A percentile compares a stretch with the other conserved stretches of the same genome.
Conservation (phyloP, 2,797 vertebrate species). For the Saxicola maurus region DNA sequence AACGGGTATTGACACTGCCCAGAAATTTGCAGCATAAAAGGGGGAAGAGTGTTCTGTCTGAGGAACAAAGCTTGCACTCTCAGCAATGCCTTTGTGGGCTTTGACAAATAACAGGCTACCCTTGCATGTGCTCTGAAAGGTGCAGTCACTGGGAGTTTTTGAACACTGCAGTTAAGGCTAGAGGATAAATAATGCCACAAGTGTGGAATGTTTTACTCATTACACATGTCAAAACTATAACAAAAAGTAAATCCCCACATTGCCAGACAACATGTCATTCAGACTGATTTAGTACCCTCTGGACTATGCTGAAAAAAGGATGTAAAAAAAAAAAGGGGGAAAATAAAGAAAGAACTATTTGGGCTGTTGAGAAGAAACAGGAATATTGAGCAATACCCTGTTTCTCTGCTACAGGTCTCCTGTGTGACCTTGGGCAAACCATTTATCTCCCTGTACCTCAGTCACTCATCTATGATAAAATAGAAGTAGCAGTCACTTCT, state of each 20-base stretch:
- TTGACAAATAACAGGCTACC: constrained; percentile 35
- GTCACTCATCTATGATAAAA: constrained; percentile 44
- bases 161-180: constrained; percentile 10
- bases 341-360: background rate
- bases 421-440: constrained; percentile 27
- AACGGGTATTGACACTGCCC: constrained; percentile 34
- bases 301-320: background rate
- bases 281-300: background rate
- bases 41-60: constrained; percentile 16
- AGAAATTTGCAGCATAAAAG: constrained; percentile 40
- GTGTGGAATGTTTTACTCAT: constrained; percentile 28
- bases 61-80: constrained; percentile 36
- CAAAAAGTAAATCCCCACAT: background rate
- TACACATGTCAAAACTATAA: constrained; percentile 17
- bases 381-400: background rate
- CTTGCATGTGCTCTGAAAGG: constrained; percentile 36
- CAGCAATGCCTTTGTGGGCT: constrained; percentile 55
- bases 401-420: constrained; percentile 1
- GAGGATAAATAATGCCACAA: constrained; percentile 26
- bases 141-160: constrained; percentile 40
- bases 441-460: background rate
- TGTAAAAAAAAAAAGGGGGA: background rate
- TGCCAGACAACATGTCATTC: background rate
- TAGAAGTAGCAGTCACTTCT: background rate
- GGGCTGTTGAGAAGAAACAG: background rate